These are phyloP conservation scores for Alentia gelatinosa DNA, from an alignment of 2,888 invertebrate genomes.

Conservation along the genomic window DNA sequence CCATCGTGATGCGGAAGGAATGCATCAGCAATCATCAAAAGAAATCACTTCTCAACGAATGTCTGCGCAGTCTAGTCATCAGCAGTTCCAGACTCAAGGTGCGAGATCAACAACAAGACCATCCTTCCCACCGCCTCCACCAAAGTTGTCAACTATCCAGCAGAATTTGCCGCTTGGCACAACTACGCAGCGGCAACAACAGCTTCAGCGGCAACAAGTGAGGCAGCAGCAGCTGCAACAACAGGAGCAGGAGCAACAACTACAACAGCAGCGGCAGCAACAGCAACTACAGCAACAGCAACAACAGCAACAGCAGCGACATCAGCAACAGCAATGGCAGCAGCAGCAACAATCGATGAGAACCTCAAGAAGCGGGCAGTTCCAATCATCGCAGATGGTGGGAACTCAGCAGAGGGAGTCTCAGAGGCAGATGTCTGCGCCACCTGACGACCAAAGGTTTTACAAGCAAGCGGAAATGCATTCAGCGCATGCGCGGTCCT, in stretches of 20 bases:
- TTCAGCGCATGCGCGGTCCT: background rate
- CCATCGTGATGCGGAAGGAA: background rate
- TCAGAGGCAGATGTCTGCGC: slow-evolving; percentile 14
- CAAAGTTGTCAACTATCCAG: background rate
- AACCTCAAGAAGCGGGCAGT: background rate
- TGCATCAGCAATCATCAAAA: background rate
- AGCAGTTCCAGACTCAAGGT: background rate
- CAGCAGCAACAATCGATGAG: no score
- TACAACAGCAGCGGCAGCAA: no score
- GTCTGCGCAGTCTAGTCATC: background rate
- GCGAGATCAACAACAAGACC: background rate
- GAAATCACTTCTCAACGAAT: background rate
- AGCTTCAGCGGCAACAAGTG: background rate
- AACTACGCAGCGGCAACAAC: background rate
- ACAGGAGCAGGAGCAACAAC: background rate
- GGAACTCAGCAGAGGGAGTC: background rate
- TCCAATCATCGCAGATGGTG: background rate
- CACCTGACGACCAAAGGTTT: background rate
- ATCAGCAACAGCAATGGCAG: background rate
- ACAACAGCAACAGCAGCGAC: background rate
- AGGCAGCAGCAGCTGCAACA: background rate
- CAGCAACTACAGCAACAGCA: background rate
- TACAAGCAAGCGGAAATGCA: background rate
- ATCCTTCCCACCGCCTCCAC: background rate
- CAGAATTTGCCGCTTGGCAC: background rate